These are phyloP conservation scores for Amphiprion clarkii DNA, from an alignment of 2,797 vertebrate genomes.

Conservation along the genomic window DNA sequence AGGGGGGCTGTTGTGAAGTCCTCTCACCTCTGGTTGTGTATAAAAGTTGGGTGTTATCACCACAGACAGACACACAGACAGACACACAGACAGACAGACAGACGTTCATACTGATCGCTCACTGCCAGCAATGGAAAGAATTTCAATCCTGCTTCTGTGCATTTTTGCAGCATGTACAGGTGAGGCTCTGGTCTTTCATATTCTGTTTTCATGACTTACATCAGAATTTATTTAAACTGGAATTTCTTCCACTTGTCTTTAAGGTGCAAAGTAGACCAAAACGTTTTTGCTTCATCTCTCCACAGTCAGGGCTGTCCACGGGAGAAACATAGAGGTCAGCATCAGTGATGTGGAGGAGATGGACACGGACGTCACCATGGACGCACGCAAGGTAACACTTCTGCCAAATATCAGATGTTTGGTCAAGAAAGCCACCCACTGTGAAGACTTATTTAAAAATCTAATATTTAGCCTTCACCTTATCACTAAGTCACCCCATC, in stretches of 20 bases:
- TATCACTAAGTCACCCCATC: no score
- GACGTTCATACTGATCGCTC: background rate
- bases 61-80: background rate
- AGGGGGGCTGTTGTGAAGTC: no score
- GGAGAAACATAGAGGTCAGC: slow-evolving; percentile 35
- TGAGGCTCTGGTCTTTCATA: slow-evolving; percentile 7
- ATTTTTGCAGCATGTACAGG: slow-evolving; percentile 62
- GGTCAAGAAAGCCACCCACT: no score
- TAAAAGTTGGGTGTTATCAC: slow-evolving; percentile 31
- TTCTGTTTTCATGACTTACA: background rate
- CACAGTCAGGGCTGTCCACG: slow-evolving; percentile 55
- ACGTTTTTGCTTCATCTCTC: background rate
- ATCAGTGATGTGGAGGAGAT: slow-evolving; percentile 37
- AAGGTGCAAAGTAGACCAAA: background rate
- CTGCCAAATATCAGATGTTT: no score
- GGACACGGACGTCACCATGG: slow-evolving; percentile 23
- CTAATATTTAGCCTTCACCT: no score
- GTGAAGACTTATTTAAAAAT: no score
- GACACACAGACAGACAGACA: background rate
- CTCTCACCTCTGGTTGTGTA: background rate
- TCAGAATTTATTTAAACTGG: background rate
- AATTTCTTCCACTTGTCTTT: background rate
- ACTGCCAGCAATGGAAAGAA: slow-evolving; percentile 41
- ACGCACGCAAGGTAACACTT: slow-evolving; percentile 23
- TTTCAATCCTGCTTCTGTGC: slow-evolving; percentile 56